Base-by-base conservation (phyloP, 2,797 vertebrate genomes). In the Catharus ustulatus region DNA sequence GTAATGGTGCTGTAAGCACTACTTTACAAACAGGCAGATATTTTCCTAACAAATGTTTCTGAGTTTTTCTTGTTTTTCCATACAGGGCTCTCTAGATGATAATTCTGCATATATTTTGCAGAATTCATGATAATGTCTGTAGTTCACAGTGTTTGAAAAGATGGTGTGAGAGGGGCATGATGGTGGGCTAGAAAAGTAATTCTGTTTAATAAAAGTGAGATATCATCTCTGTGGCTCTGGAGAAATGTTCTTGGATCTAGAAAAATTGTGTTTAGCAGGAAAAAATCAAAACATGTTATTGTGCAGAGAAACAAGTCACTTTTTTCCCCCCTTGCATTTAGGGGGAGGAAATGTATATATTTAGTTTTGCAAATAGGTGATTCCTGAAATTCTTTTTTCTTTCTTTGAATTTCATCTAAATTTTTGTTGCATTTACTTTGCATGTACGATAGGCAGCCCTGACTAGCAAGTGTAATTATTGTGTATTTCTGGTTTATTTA, bases 401-500 rank as follows among this genome's bases (percentile, higher is more conserved):
- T 62, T 7, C 42, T 68, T 57, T 11, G 9, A 46, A 90, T 89
- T 93, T 92, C 74, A 80, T 79, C 81, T 42, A 82, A 80, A 49
- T 73, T 77, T 95, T 52, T 92, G 43, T 76, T 96, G 77, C 55
- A 36, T 85, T 97, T 94, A n/a, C 18, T 96, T 91, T 95, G 87
- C 95, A 97, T 96, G 80, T 97, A 92, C 61, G 67, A 93, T 84
- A 96, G 93, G 75, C 94, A 97, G 77, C 82, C 66, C 93, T 11
- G 83, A 96, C 87, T 97, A 94, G 93, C 77, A 96, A 90, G 94
- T 46, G 49, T 97, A 98, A 97, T 98, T 97, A 97, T 95, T 97
- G 94, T 96, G 97, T 98, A 93, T 96, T 98, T 96, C 96, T 96
- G 97, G 94, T 97, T 97, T 97, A 97, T 90, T 97, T 97, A 93